Evolutionary conservation across 2,888 invertebrate species (phyloP), one percentile per base, ranked within the genome.

Genomic region (Synanthedon andrenaeformis): DNA sequence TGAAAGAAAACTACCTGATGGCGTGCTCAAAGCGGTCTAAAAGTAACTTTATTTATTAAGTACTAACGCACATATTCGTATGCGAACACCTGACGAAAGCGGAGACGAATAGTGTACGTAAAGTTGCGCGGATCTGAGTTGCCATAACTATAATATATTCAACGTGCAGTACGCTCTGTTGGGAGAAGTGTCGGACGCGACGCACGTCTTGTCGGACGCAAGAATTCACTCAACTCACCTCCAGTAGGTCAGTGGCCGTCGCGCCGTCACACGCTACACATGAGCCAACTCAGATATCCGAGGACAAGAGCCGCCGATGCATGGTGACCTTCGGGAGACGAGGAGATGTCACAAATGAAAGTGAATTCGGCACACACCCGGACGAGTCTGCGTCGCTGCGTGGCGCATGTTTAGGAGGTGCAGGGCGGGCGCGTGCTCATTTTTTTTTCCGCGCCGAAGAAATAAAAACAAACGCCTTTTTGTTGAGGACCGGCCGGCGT

Each of bases 341-440:
- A 79, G 77, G 82, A 76, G 82, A 82, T 84, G 82, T 84, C 86
- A 80, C 87, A 83, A 87, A 86, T 84, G 88, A 88, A 88, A 88
- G 88, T 88, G 89, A 89, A 87, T 84, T 76, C 77, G 76, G 82
- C 83, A 84, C 77, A 81, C 83, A 81, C 78, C 82, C 83, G 78
- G 75, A 71, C 79, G 80, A 77, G 75, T 80, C 82, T 79, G 86
- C 86, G 88, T 51, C 87, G 87, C 84, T 85, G 88, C 88, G 87
- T 85, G 83, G 88, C 88, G 88, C 88, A 88, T 87, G 88, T 85
- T 85, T 84, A 83, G 84, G 82, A 82, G 87, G 82, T 86, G 85
- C 85, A 87, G 84, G 83, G 83, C 85, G 86, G 84, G 87, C 79
- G 81, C 81, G 81, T 81, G 81, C 78, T 79, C 72, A 80, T 80